phyloP scores from a whole-genome alignment of 2,113 vertebrate species.

The Proterorhinus semilunaris region DNA sequence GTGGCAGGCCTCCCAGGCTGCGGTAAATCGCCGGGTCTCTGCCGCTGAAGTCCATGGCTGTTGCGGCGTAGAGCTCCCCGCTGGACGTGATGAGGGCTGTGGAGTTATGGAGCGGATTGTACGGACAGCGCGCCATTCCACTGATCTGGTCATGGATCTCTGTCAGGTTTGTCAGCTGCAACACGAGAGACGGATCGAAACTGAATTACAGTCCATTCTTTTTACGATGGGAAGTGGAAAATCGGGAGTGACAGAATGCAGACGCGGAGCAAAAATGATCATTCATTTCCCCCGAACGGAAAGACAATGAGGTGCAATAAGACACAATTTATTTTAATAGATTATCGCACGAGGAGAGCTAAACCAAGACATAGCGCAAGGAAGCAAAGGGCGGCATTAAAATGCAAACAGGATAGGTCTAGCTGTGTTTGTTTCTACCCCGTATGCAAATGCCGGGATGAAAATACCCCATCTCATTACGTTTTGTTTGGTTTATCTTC shows the following conservation, averaged over 20 bases:
- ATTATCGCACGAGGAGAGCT: slow-evolving; percentile 10
- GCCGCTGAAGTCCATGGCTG: slow-evolving; percentile 96
- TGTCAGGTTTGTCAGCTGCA: slow-evolving; percentile 88
- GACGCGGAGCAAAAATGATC: background rate
- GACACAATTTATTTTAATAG: slow-evolving; percentile 27
- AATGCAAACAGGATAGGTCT: slow-evolving; percentile 53
- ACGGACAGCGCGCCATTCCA: slow-evolving; percentile 97
- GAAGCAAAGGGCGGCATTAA: slow-evolving; percentile 55
- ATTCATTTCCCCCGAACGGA: slow-evolving; percentile 9
- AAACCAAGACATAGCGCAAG: slow-evolving; percentile 3
- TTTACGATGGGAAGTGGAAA: slow-evolving; percentile 2
- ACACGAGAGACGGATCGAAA: background rate
- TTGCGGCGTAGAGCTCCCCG: slow-evolving; percentile 94
- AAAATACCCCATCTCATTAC: slow-evolving; percentile 58
- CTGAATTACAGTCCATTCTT: background rate
- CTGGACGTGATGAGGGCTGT: slow-evolving; percentile 93
- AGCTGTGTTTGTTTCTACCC: slow-evolving; percentile 51
- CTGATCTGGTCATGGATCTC: slow-evolving; percentile 96
- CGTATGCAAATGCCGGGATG: slow-evolving; percentile 55
- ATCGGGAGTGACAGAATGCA: background rate
- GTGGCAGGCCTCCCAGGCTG: slow-evolving; percentile 89
- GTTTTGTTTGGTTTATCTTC: slow-evolving; percentile 57
- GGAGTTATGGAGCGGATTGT: slow-evolving; percentile 96
- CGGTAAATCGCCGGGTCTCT: slow-evolving; percentile 97
- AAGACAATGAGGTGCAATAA: slow-evolving; percentile 6